phyloP scores from a whole-genome alignment of 2,113 vertebrate genomes.

The Mormoops blainvillei region DNA sequence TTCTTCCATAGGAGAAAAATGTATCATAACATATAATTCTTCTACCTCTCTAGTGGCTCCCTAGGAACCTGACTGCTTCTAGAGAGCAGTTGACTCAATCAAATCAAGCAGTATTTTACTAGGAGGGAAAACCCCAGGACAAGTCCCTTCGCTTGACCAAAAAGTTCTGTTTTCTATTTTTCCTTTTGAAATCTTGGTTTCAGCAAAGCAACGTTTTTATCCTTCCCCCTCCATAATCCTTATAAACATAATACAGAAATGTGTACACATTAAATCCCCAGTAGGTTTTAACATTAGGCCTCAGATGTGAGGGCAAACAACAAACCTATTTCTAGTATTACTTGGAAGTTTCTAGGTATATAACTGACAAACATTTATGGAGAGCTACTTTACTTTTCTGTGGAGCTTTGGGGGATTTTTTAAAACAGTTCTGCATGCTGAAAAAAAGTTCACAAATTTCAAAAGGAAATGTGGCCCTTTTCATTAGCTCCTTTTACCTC shows the following conservation, averaged over 20 bases:
- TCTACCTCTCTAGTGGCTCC: background rate
- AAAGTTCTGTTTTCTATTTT: slow-evolving; percentile 63
- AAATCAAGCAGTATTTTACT: slow-evolving; percentile 41
- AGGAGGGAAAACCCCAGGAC: slow-evolving; percentile 74
- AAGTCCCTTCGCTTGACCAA: slow-evolving; percentile 75
- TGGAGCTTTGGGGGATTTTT: background rate
- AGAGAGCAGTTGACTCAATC: slow-evolving; percentile 10
- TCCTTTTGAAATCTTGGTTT: slow-evolving; percentile 73
- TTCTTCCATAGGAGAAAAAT: background rate
- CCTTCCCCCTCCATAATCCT: background rate
- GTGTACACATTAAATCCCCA: slow-evolving; percentile 58
- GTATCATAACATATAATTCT: background rate
- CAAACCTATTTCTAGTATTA: background rate
- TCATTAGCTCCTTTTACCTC: slow-evolving; percentile 79
- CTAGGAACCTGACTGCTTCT: slow-evolving; percentile 32
- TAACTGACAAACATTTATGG: slow-evolving; percentile 24
- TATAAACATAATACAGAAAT: slow-evolving; percentile 41
- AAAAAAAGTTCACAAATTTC: slow-evolving; percentile 72
- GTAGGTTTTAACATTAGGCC: slow-evolving; percentile 36
- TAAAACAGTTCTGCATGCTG: slow-evolving; percentile 48
- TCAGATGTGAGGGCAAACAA: slow-evolving; percentile 30
- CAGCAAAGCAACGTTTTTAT: slow-evolving; percentile 70
- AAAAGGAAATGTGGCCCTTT: slow-evolving; percentile 70
- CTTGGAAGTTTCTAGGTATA: background rate
- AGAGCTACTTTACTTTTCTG: slow-evolving; percentile 43